Conservation (phyloP, 2,113 vertebrate genomes). For the Melanostigma gelatinosum region DNA sequence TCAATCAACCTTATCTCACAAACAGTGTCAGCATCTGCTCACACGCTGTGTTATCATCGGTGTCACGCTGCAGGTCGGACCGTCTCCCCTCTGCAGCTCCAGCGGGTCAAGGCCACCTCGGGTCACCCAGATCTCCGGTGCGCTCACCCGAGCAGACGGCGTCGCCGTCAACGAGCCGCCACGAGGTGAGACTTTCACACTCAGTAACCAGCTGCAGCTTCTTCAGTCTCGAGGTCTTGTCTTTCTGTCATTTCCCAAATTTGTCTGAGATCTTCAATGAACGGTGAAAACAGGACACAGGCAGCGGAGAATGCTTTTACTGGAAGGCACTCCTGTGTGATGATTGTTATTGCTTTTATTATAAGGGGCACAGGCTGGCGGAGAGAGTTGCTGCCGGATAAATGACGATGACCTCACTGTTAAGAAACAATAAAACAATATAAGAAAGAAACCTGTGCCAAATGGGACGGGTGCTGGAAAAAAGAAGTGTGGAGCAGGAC, state of each 20-base stretch:
- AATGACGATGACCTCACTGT: not conserved
- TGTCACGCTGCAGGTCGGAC: slow-evolving; percentile 51
- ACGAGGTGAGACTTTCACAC: slow-evolving; percentile 56
- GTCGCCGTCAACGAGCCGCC: slow-evolving; percentile 26
- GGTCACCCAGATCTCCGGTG: slow-evolving; percentile 1
- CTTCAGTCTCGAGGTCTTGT: not conserved
- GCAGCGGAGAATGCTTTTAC: not conserved
- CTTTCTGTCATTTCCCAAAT: not conserved
- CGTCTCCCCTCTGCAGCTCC: slow-evolving; percentile 44
- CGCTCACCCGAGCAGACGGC: slow-evolving; percentile 10
- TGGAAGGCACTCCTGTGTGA: not conserved
- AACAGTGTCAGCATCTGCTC: slow-evolving; percentile 18
- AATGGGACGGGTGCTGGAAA: no score
- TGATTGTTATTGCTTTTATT: slow-evolving; percentile 31
- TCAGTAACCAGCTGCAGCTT: not conserved
- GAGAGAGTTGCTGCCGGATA: not conserved
- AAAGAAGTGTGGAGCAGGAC: no score
- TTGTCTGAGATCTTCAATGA: not conserved
- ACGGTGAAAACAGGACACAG: not conserved
- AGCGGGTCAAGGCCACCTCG: slow-evolving; percentile 35
- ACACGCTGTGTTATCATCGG: slow-evolving; percentile 23
- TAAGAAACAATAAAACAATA: not conserved
- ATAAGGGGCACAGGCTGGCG: slow-evolving; percentile 26
- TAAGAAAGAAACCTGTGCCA: no score
- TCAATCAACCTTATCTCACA: slow-evolving; percentile 23